Base-by-base conservation (phyloP, 2,888 invertebrate species). In the Mythimna vitellina region DNA sequence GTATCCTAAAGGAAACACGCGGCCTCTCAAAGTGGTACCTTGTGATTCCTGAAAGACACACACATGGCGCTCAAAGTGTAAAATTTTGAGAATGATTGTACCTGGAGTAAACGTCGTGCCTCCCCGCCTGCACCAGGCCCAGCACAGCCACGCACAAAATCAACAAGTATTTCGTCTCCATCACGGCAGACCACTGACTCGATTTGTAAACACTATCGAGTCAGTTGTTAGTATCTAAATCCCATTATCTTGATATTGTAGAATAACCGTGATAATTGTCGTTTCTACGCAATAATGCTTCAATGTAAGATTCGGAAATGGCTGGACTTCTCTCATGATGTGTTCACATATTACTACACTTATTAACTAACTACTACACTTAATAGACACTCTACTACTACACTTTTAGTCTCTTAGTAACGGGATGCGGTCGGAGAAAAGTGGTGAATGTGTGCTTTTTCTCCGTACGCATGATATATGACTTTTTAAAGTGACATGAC, bases 21-120 rank as follows among this genome's bases (percentile, higher is more conserved):
- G 25, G 25, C 25, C 25, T 25, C 25, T 25, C 3, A 25, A 25
- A 25, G 25, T 25, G 25, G 3, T 25, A 25, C 25, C 25, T 25
- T 25, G 25, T 25, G 25, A 25, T 25, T 25, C 25, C 25, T 25
- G 25, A 25, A 25, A 25, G 25, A 25, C 25, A 3, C 25, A 25
- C 25, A 3, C 25, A 25, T 25, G 25, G 25, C 3, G 25, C 3
- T n/a, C 25, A 25, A 25, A 25, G 25, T 25, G 25, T 25, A 1
- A 25, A 17, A 6, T 17, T 46, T 46, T 46, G 5, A 5, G 2
- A 46, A 46, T 7, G 17, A 17, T 0, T 46, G 17, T 46, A 77
- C 77, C 61, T 60, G n/a, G 77, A 51, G 42, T 77, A 77, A 0
- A 46, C 7, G n/a, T 77, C 77, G 61, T 77, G 77, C 25, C 65